phyloP scores from a whole-genome alignment of 2,797 vertebrate species.

The Centroberyx gerrardi region DNA sequence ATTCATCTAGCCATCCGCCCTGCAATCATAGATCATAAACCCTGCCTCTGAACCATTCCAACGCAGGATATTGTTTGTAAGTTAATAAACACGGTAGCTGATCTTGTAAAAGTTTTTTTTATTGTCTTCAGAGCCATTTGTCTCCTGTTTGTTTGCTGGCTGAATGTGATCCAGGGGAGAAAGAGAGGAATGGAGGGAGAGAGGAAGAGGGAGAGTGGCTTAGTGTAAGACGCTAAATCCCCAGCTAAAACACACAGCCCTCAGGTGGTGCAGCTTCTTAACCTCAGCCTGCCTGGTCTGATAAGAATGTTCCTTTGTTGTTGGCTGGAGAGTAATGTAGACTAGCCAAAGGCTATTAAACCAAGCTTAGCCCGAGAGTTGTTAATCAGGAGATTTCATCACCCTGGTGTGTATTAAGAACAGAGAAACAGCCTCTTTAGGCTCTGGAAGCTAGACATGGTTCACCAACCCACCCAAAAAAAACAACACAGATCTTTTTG shows the following conservation, averaged over 20 bases:
- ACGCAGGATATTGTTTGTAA: conserved; percentile 64
- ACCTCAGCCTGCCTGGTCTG: conserved; percentile 77
- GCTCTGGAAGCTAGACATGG: conserved; percentile 21
- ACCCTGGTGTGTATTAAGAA: conserved; percentile 53
- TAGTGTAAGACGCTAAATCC: conserved; percentile 80
- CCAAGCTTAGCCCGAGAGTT: conserved; percentile 58
- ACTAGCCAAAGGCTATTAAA: conserved; percentile 76
- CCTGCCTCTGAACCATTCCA: conserved; percentile 51
- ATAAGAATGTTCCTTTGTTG: conserved; percentile 82
- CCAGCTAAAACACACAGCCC: conserved; percentile 78
- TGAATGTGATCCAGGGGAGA: conserved; percentile 55
- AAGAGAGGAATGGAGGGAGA: conserved; percentile 46
- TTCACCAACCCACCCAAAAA: conserved; percentile 44
- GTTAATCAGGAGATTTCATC: conserved; percentile 77
- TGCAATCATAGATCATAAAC: conserved; percentile 68
- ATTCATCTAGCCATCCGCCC: conserved; percentile 54
- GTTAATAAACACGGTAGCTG: conserved; percentile 61
- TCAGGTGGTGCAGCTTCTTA: conserved; percentile 80
- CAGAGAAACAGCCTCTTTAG: conserved; percentile 42
- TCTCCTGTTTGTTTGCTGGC: conserved; percentile 55
- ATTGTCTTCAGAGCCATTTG: conserved; percentile 60
- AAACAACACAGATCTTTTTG: conserved; percentile 26
- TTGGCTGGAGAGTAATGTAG: conserved; percentile 70
- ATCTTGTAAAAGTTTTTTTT: conserved; percentile 52
- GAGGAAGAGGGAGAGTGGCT: conserved; percentile 70